A percentile compares a stretch with the other conserved stretches of the same genome.
phyloP scores from a whole-genome alignment of 2,113 vertebrate species.

The Microtus montanus region DNA sequence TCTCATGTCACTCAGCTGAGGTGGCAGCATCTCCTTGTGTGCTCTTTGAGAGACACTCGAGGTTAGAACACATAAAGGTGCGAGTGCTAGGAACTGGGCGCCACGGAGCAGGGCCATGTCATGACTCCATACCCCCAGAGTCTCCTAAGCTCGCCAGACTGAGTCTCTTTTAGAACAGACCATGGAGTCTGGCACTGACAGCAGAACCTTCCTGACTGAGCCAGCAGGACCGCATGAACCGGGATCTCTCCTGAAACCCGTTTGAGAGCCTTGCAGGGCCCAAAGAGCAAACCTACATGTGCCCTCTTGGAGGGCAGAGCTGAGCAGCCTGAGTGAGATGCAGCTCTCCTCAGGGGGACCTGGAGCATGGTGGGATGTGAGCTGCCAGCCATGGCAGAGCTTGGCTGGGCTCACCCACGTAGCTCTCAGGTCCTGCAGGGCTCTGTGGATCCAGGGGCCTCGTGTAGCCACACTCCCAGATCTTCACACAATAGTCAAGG shows the following conservation, averaged over 20 bases:
- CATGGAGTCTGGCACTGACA: background rate
- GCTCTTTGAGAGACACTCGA: background rate
- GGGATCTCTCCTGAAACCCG: fast-evolving
- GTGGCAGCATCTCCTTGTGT: background rate
- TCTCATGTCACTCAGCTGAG: fast-evolving
- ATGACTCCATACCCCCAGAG: fast-evolving
- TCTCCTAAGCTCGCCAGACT: background rate
- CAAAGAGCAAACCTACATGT: background rate
- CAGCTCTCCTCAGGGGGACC: background rate
- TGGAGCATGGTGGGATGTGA: fast-evolving
- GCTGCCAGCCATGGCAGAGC: background rate
- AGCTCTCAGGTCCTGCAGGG: fast-evolving
- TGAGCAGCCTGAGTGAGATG: background rate
- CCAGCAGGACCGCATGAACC: fast-evolving
- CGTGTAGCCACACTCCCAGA: background rate
- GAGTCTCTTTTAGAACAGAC: background rate
- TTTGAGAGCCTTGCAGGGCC: fast-evolving
- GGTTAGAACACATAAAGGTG: background rate
- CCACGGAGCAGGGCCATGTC: background rate
- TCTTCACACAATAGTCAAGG: background rate
- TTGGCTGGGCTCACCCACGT: background rate
- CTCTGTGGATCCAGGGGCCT: fast-evolving
- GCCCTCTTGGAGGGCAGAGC: background rate
- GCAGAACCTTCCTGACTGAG: background rate
- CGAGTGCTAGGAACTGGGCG: background rate